Evolutionary conservation across 2,113 vertebrate genomes (phyloP).

Genomic region (human): GRCh38 chr22:21377501-21378000

Average conservation of each 20-base stretch:
- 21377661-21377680: too few species aligned
- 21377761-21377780: constrained; percentile 3
- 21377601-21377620: neutral
- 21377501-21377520: neutral
- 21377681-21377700: neutral
- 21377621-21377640: neutral
- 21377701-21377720: neutral
- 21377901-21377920: too few species aligned
- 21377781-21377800: neutral
- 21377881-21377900: too few species aligned
- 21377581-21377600: neutral
- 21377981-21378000: too few species aligned
- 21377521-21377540: neutral
- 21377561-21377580: neutral
- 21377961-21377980: too few species aligned
- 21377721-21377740: neutral
- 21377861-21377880: too few species aligned
- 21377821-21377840: neutral
- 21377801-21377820: neutral
- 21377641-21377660: neutral
- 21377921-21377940: too few species aligned
- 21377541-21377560: neutral
- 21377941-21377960: too few species aligned
- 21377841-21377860: too few species aligned
- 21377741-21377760: neutral